Evolutionary conservation across 2,113 vertebrate genomes (phyloP), one percentile per base, ranked within the genome.

Genomic region (Channa argus): DNA sequence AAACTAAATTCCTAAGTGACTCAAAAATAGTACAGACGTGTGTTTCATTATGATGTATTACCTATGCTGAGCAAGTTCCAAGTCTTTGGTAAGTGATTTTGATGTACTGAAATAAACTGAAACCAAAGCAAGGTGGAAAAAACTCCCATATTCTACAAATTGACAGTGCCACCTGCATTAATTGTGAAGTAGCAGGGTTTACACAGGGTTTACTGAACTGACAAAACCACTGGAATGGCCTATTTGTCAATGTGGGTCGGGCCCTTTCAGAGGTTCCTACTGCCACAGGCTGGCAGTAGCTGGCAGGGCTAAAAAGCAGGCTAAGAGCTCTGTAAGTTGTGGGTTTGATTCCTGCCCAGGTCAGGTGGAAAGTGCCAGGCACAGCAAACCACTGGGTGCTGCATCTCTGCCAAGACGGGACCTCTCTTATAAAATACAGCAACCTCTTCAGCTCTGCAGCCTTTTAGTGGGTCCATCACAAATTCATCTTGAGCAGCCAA

Each of bases 281-380:
- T 64, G 83, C 68, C 62, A 54, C 14, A 51, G 61, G 38, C 75
- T 80, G 77, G 84, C 77, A 76, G 77, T 52, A 69, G 68, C 88
- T 77, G 72, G 70, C 83, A 80, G 72, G 50, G 68, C 58, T 70
- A 47, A 81, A 75, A 67, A 79, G 78, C 81, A 51, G 77, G 47
- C 79, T 89, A 81, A 93, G 84, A 79, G 89, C 82, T 87, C 80
- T 82, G 83, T 87, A 87, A 92, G 87, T 83, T 91, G 89, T 81
- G 83, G 91, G 89, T 92, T 92, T 89, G 81, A 85, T 64, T 86
- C 76, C 83, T 74, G 60, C 85, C 84, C 77, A 87, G 88, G 51
- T 56, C 72, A 75, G 64, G 83, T 88, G 87, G 79, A 81, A 14
- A 53, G 41, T 71, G 77, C 88, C 91, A 92, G 90, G 79, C 51